Conservation (phyloP, 2,888 invertebrate species). For the Ashinkailepas kermadecensis region DNA sequence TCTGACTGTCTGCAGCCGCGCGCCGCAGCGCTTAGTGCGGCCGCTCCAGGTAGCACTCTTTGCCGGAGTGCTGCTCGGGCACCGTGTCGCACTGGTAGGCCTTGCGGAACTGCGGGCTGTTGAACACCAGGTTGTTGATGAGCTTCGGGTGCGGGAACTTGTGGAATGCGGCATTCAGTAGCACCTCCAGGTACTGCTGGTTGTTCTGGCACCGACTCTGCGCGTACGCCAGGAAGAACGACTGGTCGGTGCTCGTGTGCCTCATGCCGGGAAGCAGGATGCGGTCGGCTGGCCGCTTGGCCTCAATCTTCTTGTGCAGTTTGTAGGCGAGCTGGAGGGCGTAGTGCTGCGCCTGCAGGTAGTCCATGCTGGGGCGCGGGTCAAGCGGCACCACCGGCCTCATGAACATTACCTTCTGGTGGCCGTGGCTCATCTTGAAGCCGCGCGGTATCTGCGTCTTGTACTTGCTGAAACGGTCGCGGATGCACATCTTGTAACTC, state of each 20-base stretch:
- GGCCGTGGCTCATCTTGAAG: constrained; percentile 14
- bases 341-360: constrained; percentile 20
- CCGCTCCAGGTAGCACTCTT: background rate
- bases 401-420: constrained; percentile 19
- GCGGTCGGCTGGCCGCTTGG: background rate
- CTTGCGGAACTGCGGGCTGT: background rate
- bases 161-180: constrained; percentile 21
- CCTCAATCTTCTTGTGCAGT: constrained; percentile 10
- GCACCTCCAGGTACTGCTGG: constrained; percentile 12
- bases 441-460: constrained; percentile 13
- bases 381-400: background rate
- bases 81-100: background rate
- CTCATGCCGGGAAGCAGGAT: constrained; percentile 16
- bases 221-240: constrained; percentile 20
- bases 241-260: constrained; percentile 20
- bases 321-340: constrained; percentile 21
- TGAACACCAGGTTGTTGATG: constrained; percentile 23
- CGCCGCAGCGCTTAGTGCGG: background rate
- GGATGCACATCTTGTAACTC: background rate
- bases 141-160: constrained; percentile 21
- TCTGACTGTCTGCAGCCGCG: background rate
- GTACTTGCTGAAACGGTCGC: constrained; percentile 8
- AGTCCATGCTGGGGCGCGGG: constrained; percentile 7
- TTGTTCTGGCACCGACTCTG: constrained; percentile 23
- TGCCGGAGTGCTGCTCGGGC: background rate